Conservation (phyloP, 2,888 invertebrate species). For the Hirtodrosophila duncani region DNA sequence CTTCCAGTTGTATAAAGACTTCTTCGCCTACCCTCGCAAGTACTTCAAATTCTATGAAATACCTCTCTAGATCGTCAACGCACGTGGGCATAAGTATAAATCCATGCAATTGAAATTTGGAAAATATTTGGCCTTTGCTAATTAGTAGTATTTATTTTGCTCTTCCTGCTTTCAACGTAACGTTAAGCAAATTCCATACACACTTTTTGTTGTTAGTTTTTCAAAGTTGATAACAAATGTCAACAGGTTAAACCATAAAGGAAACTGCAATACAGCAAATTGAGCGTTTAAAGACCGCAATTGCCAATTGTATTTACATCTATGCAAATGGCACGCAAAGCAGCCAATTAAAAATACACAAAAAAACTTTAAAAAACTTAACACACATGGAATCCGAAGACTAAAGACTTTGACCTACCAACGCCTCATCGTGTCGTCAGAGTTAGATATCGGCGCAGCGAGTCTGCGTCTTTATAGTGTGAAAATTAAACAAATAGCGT, state of each 20-base stretch:
- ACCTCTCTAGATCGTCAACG: too few relatives aligned
- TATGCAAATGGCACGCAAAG: constrained; percentile 10
- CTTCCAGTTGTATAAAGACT: too few relatives aligned
- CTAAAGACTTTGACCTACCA: constrained; percentile 34
- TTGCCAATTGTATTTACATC: constrained; percentile 13
- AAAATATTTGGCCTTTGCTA: constrained; percentile 19
- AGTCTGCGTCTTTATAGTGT: constrained; percentile 36
- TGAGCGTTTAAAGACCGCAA: constrained; percentile 23
- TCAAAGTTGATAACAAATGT: constrained; percentile 19
- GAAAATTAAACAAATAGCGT: constrained; percentile 58
- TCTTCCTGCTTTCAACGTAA: constrained; percentile 46
- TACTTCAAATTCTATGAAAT: too few relatives aligned
- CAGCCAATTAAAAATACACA: constrained; percentile 14
- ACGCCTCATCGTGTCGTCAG: constrained; percentile 11
- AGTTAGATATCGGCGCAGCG: constrained; percentile 13
- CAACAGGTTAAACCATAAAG: constrained; percentile 20
- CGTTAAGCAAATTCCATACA: constrained; percentile 20
- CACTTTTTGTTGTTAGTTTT: too few relatives aligned
- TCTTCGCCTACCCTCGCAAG: too few relatives aligned
- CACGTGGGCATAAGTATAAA: too few relatives aligned
- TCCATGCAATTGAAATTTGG: too few relatives aligned
- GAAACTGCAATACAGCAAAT: constrained; percentile 49
- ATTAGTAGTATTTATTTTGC: constrained; percentile 39
- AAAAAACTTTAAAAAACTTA: background rate
- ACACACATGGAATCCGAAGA: constrained; percentile 20